Percentiles rank a stretch among this genome's conserved stretches.
Conservation (phyloP, 1,140 invertebrate species). For the Atopsyche davidsoni region DNA sequence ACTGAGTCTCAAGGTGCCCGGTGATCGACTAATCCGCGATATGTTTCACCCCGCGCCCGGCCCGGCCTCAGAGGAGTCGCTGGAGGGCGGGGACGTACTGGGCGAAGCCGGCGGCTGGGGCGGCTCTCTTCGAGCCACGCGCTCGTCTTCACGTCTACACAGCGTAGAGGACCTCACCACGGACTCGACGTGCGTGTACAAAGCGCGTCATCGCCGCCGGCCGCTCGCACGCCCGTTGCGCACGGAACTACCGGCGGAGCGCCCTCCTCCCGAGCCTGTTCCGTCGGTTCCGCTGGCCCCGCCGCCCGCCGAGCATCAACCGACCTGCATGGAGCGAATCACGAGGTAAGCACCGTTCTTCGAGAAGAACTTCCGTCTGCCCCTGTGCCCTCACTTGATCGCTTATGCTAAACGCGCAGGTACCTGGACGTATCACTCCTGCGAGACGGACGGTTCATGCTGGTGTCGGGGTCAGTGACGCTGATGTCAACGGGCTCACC, state of each 20-base stretch:
- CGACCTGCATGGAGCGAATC: constrained; percentile 21
- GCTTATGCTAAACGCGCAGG: no score
- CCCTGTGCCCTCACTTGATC: no score
- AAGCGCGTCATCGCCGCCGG: constrained; percentile 47
- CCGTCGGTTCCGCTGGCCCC: background rate
- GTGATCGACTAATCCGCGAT: constrained; percentile 51
- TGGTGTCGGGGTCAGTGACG: constrained; percentile 65
- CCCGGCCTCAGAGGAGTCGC: constrained; percentile 21
- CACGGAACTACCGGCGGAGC: no score
- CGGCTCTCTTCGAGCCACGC: constrained; percentile 48
- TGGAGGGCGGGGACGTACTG: constrained; percentile 29
- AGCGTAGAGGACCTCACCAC: constrained; percentile 68
- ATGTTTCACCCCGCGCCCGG: constrained; percentile 44
- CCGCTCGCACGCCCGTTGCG: no score
- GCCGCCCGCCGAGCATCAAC: constrained; percentile 9
- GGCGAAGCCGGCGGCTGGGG: constrained; percentile 29
- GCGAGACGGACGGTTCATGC: constrained; percentile 61
- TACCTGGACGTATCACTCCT: constrained; percentile 63
- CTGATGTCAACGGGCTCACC: constrained; percentile 71
- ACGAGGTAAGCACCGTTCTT: constrained; percentile 8
- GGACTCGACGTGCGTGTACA: constrained; percentile 68
- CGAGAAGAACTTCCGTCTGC: no score
- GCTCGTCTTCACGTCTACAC: constrained; percentile 62
- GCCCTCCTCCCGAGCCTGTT: background rate
- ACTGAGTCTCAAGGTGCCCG: constrained; percentile 34